Evolutionary conservation across 2,113 vertebrate species (phyloP).

Genomic region (Proteles cristata): DNA sequence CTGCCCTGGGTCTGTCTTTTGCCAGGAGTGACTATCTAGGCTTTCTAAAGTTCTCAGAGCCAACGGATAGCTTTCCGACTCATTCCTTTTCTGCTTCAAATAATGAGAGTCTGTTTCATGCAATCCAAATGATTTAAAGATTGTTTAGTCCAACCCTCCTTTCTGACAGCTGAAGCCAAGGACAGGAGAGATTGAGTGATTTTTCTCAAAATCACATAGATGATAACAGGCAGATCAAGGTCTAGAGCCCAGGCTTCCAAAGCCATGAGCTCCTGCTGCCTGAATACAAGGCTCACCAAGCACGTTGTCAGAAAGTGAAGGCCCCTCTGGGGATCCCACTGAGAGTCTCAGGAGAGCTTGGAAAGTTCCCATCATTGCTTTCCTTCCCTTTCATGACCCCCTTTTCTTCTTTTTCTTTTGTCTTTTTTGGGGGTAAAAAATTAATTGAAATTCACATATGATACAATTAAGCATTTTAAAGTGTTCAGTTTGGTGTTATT

Average conservation of each 20-base stretch:
- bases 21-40: background rate
- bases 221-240: background rate
- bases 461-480: background rate
- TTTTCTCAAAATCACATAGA: background rate
- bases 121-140: background rate
- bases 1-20: background rate
- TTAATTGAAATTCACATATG: background rate
- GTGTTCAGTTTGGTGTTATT: background rate
- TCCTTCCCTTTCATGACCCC: background rate
- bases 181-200: background rate
- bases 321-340: rapidly evolving
- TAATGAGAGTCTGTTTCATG: background rate
- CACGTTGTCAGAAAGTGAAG: background rate
- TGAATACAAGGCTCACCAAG: no score
- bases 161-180: background rate
- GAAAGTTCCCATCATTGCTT: rapidly evolving
- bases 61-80: background rate
- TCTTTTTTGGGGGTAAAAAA: background rate
- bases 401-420: background rate
- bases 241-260: background rate
- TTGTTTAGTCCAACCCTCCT: background rate
- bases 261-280: background rate
- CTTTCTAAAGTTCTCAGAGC: background rate
- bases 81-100: background rate
- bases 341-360: rapidly evolving